phyloP scores from a whole-genome alignment of 2,888 invertebrate species.

The Mimumesa dahlbomi region DNA sequence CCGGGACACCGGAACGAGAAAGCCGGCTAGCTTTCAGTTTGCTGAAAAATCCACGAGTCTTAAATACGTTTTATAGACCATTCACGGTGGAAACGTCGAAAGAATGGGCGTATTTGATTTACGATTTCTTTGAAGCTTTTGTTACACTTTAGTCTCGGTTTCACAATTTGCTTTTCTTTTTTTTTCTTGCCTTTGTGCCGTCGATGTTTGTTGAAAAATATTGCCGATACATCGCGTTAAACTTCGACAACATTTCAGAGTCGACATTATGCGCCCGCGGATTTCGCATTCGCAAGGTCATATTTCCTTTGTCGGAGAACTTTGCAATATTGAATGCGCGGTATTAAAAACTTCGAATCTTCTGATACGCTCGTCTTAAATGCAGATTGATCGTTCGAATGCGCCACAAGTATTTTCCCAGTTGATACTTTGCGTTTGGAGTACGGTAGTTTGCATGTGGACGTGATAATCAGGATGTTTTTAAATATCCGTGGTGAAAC shows the following conservation, averaged over 20 bases:
- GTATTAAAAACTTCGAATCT: too few species aligned
- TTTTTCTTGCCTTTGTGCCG: not conserved
- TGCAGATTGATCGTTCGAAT: too few species aligned
- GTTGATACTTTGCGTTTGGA: too few species aligned
- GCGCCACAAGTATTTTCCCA: too few species aligned
- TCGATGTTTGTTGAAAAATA: not conserved
- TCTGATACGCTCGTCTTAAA: too few species aligned
- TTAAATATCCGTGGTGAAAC: too few species aligned
- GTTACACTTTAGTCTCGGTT: conserved; percentile 9
- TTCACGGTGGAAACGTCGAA: conserved; percentile 17
- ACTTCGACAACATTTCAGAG: not conserved
- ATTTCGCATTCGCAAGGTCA: too few species aligned
- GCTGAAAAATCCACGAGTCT: conserved; percentile 28
- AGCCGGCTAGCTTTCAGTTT: conserved; percentile 4
- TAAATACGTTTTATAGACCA: conserved; percentile 39
- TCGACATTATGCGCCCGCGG: too few species aligned
- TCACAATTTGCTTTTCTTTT: not conserved
- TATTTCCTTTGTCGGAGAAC: too few species aligned
- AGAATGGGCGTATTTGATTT: conserved; percentile 40
- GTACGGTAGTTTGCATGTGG: too few species aligned
- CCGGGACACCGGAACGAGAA: not conserved
- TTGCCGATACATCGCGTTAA: not conserved
- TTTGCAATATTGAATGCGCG: too few species aligned
- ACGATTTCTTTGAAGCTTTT: conserved; percentile 29
- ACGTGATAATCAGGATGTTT: too few species aligned